Percentiles rank a stretch among this genome's conserved stretches.
phyloP scores from a whole-genome alignment of 2,797 vertebrate species.

The Syngnathus acus region DNA sequence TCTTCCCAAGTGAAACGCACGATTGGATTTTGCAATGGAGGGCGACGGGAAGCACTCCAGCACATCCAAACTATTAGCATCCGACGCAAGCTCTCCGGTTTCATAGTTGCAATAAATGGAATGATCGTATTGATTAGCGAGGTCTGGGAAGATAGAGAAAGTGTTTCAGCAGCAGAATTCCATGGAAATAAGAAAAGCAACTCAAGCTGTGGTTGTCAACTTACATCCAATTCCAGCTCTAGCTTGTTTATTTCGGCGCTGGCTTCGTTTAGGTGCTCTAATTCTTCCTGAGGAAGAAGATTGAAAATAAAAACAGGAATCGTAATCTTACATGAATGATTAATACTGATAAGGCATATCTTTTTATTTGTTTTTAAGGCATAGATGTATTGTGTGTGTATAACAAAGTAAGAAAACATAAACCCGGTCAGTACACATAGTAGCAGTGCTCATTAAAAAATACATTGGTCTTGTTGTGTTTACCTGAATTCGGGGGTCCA shows the following conservation, averaged over 20 bases:
- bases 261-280: constrained; percentile 90
- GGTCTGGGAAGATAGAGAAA: constrained; percentile 16
- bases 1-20: constrained; percentile 19
- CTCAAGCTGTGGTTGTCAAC: constrained; percentile 33
- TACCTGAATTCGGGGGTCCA: constrained; percentile 87
- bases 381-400: too few relatives aligned
- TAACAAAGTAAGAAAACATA: too few relatives aligned
- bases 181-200: not conserved
- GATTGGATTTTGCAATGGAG: constrained; percentile 18
- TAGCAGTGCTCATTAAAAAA: too few relatives aligned
- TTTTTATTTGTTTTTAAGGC: too few relatives aligned
- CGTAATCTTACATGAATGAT: too few relatives aligned
- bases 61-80: not conserved
- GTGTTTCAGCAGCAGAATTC: constrained; percentile 15
- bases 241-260: constrained; percentile 89
- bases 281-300: constrained; percentile 74
- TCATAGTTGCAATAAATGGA: constrained; percentile 12
- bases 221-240: constrained; percentile 86
- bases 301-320: not conserved
- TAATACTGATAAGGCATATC: too few relatives aligned
- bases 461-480: not conserved
- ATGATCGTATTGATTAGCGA: constrained; percentile 24
- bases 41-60: not conserved
- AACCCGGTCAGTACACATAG: too few relatives aligned
- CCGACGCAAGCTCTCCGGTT: not conserved